Base-by-base conservation (phyloP, 2,888 invertebrate genomes). In the Unio delphinus region DNA sequence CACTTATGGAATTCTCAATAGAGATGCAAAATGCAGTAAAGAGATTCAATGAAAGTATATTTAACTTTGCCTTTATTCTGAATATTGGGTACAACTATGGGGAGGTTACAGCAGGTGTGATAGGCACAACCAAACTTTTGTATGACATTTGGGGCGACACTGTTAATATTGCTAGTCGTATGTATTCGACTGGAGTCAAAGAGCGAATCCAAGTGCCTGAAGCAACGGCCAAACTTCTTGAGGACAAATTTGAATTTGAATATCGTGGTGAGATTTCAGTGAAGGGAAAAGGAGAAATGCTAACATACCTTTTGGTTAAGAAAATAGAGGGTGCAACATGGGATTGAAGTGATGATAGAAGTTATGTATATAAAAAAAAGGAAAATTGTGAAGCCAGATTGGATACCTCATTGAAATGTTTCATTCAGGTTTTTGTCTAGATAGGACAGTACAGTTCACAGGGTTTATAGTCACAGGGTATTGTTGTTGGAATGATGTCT, bases 141-240 rank as follows among this genome's bases (percentile, higher is more conserved):
- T 99, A 98, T 85, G 98, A 98, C 89, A 98, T 98, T 83, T 99
- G 98, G 98, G 98, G 98, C 0, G 98, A 99, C 89, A 96, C 98
- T 0, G 98, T 99, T 0, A 99, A 99, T 89, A 97, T 98, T 70
- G 96, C 98, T 0, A 96, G 96, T 11, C 92, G 98, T 67, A 99
- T 99, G 99, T 98, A 99, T 90, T 96, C 96, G 0, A 98, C 98
- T 0, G 98, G 98, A 0, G 94, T 97, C 17, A 92, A 94, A 5
- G 95, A 96, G 71, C 92, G 94, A 64, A 95, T 97, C 79, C 91
- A 91, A 82, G 91, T 91, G 55, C 89, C 90, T 6, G 87, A 90
- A 70, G 81, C 84, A 8, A 83, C 86, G 4, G 87, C 86, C 0
- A 79, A 93, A 0, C 92, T 94, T 23, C 91, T 99, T 56, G 92